A percentile compares a stretch with the other conserved stretches of the same genome.
phyloP scores from a whole-genome alignment of 2,888 invertebrate species.

The Teleiodes luculella region DNA sequence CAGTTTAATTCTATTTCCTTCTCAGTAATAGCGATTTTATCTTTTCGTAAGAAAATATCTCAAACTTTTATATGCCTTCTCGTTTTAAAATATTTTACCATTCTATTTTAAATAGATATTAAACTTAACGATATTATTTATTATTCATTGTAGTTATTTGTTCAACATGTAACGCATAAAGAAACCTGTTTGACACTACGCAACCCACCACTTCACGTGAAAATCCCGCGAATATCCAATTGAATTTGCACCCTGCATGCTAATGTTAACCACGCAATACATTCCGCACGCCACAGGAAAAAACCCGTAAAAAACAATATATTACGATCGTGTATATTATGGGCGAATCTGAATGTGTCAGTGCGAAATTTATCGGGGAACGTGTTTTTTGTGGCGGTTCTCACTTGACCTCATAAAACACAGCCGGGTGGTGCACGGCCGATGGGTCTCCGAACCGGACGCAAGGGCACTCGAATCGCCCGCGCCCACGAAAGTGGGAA shows the following conservation, averaged over 20 bases:
- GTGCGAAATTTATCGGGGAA: conserved; percentile 74
- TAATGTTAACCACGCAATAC: conserved; percentile 18
- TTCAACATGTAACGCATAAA: neutral
- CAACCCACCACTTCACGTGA: neutral
- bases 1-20: too few relatives aligned
- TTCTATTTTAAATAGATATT: too few relatives aligned
- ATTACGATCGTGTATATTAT: conserved; percentile 72
- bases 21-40: too few relatives aligned
- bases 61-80: too few relatives aligned
- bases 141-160: neutral
- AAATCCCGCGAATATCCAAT: conserved; percentile 11
- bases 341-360: conserved; percentile 77
- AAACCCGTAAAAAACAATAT: conserved; percentile 65
- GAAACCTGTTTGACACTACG: neutral
- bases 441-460: conserved; percentile 54
- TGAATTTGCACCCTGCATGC: conserved; percentile 15
- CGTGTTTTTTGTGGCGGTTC: conserved; percentile 73
- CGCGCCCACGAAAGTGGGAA: conserved; percentile 71
- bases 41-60: too few relatives aligned
- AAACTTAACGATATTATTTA: neutral
- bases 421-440: conserved; percentile 57
- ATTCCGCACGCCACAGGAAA: conserved; percentile 28
- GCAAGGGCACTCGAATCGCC: conserved; percentile 60
- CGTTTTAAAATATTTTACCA: too few relatives aligned
- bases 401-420: conserved; percentile 77